Base-by-base conservation (phyloP, 2,797 vertebrate genomes). In the Australoheros facetus region DNA sequence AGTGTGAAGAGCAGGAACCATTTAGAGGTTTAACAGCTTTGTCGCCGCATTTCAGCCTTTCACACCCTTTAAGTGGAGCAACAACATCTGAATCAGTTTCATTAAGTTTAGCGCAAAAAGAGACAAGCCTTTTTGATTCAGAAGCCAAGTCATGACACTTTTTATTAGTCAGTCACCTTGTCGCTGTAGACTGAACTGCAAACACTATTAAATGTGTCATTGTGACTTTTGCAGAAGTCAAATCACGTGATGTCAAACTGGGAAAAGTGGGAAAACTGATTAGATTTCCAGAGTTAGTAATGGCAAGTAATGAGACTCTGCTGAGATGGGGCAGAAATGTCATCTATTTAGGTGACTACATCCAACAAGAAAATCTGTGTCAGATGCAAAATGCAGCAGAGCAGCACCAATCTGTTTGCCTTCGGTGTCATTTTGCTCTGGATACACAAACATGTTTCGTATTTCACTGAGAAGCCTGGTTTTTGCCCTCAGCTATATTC, bases 401-500 rank as follows among this genome's bases (percentile, higher is more conserved):
- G 59, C 11, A 11, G 26, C 13, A 54, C 37, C 11, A 55, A 19
- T 28, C n/a, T 64, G n/a, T 39, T 75, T 77, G 59, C 23, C n/a
- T 34, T 57, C 3, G 17, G 66, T 53, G 64, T 71, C 10, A 53
- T 78, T 81, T 73, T 77, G 32, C 56, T 56, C 64, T 45, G 48
- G 21, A 69, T 4, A 2, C 66, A 12, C 42, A 57, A 59, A 58
- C 39, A 21, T 16, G n/a, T 58, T 83, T 75, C 73, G 28, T 75
- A 37, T 80, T 75, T 82, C 56, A 55, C 26, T 14, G 14, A 56
- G 58, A 78, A 79, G 66, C 5, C 42, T 30, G 3, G 45, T 70
- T 83, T 82, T 83, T 54, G 78, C 86, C 60, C 60, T 39, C 1
- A 69, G 84, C 86, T 85, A 78, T 73, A 26, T 85, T 76, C 85